These are phyloP conservation scores for Amphiprion percula DNA, from an alignment of 2,113 vertebrate genomes.

Conservation along the genomic window DNA sequence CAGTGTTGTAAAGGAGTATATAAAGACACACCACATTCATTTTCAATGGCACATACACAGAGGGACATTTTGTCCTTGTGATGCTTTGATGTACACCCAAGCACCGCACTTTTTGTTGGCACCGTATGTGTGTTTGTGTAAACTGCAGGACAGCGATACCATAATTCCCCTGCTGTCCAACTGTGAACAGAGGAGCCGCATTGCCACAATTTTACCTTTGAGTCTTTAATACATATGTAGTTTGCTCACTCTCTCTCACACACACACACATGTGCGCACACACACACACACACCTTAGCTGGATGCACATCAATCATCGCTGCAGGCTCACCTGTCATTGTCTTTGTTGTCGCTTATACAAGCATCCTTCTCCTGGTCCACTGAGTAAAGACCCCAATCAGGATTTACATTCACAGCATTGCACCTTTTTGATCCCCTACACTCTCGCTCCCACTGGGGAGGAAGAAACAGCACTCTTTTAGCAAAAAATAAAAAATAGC, in stretches of 20 bases:
- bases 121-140: constrained; percentile 20
- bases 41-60: constrained; percentile 31
- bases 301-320: constrained; percentile 73
- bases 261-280: constrained; percentile 16
- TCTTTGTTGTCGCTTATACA: constrained; percentile 63
- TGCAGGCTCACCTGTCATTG: constrained; percentile 64
- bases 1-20: neutral
- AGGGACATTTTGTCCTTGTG: constrained; percentile 50
- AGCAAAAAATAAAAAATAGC: neutral
- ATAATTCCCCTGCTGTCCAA: constrained; percentile 47
- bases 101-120: constrained; percentile 9
- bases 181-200: constrained; percentile 52
- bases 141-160: constrained; percentile 52
- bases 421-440: constrained; percentile 45
- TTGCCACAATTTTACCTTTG: constrained; percentile 47
- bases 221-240: constrained; percentile 29
- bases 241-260: constrained; percentile 16
- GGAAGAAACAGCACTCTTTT: constrained; percentile 1
- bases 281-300: constrained; percentile 34
- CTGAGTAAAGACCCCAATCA: constrained; percentile 73
- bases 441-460: constrained; percentile 19
- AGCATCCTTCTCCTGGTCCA: constrained; percentile 47
- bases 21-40: constrained; percentile 32
- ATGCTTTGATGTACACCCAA: constrained; percentile 53
- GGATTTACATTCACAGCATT: constrained; percentile 67